Conservation (phyloP, 2,797 vertebrate genomes). For the Pterois miles region DNA sequence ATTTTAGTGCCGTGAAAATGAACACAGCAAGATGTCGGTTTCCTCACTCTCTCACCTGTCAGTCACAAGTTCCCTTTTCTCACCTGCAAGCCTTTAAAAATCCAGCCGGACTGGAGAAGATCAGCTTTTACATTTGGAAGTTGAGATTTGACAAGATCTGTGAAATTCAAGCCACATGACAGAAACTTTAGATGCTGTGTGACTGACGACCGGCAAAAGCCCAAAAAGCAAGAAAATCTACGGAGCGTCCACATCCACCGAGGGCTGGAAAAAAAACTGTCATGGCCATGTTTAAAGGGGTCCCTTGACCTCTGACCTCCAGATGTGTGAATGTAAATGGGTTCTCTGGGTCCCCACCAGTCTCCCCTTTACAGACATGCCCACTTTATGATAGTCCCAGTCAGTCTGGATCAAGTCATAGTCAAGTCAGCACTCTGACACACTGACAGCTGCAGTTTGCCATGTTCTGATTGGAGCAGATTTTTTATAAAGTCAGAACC, state of each 20-base stretch:
- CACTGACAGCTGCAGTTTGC: too few species aligned
- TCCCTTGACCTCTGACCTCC: too few species aligned
- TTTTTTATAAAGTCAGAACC: too few species aligned
- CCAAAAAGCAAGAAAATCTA: background rate
- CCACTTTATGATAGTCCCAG: too few species aligned
- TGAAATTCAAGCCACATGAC: conserved; percentile 11
- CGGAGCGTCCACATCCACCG: too few species aligned
- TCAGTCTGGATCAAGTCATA: too few species aligned
- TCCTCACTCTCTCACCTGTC: background rate
- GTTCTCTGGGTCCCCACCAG: accelerated
- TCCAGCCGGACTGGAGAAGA: background rate
- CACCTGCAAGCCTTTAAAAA: background rate
- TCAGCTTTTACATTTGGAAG: conserved; percentile 2
- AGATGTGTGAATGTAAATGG: too few species aligned
- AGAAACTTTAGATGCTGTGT: background rate
- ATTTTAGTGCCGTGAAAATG: background rate
- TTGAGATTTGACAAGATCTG: background rate
- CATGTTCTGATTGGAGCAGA: too few species aligned
- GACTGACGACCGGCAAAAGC: background rate
- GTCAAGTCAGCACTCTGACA: too few species aligned
- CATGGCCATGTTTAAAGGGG: too few species aligned
- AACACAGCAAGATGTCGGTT: background rate
- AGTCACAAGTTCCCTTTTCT: background rate
- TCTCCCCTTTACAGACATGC: too few species aligned
- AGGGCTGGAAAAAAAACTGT: too few species aligned